These are phyloP conservation scores for Camarhynchus parvulus DNA, from an alignment of 2,113 vertebrate genomes.

Conservation along the genomic window DNA sequence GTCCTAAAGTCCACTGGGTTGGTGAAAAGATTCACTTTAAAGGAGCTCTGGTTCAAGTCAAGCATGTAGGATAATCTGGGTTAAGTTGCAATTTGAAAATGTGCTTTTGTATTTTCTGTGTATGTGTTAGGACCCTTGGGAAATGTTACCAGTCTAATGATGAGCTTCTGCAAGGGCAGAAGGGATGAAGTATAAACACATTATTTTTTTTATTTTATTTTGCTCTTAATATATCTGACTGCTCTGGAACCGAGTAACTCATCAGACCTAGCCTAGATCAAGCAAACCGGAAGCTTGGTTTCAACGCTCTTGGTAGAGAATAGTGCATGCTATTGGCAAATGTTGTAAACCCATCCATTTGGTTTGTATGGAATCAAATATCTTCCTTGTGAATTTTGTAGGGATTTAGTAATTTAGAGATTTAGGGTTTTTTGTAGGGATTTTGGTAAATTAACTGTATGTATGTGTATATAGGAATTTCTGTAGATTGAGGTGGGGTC, in stretches of 20 bases:
- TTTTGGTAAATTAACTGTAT: neutral
- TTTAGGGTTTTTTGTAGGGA: too few relatives aligned
- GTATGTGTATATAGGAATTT: neutral
- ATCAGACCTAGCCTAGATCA: neutral
- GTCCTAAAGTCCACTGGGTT: neutral
- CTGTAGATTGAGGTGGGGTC: neutral
- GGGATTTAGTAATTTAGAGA: neutral
- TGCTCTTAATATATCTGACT: neutral
- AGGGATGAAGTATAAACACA: neutral
- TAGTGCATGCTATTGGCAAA: neutral
- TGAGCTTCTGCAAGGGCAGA: neutral
- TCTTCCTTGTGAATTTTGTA: neutral
- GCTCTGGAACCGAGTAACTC: neutral
- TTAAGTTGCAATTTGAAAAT: neutral
- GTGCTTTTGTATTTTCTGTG: neutral
- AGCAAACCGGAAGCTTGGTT: neutral
- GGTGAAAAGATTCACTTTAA: neutral
- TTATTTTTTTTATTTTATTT: neutral
- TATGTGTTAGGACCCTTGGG: neutral
- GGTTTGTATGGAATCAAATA: neutral
- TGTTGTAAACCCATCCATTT: neutral
- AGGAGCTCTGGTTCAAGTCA: neutral
- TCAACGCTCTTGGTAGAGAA: neutral
- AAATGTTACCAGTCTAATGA: neutral
- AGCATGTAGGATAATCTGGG: neutral